Base-by-base conservation (phyloP, 2,113 vertebrate genomes). In the Empidonax traillii region DNA sequence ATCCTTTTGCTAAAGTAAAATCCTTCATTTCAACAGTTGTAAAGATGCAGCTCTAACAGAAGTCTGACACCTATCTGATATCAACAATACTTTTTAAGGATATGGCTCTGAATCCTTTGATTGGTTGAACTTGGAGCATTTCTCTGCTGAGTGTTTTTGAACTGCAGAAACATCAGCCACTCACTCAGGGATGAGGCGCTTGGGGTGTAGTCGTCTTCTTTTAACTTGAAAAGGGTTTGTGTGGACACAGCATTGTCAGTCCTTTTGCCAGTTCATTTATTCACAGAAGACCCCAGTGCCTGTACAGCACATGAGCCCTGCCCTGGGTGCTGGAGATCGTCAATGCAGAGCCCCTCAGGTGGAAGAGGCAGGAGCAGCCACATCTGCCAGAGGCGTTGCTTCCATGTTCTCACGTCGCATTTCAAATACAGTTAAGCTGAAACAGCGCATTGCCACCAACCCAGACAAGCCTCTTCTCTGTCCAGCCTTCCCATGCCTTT, bases 261-360 rank as follows among this genome's bases (percentile, higher is more conserved):
- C 10, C 10, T 0, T 79, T 56, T 1, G 1, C 30, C 2, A 1
- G 27, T 24, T 66, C 37, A 9, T 66, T 41, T 77, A 16, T 15
- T 49, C 2, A 0, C 39, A 41, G 52, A n/a, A 67, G 69, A 14
- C 19, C 27, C 6, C 23, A 16, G 55, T 0, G 1, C 43, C 25
- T 21, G 6, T 6, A 7, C 14, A 9, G 1, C 11, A 18, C 9
- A 1, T 3, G 2, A 61, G 44, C 31, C 24, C 5, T 68, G 19
- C 63, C 44, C 7, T 6, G 53, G 52, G 30, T 0, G 0, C 6
- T 41, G 69, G 43, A 46, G 27, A 9, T 20, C 12, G 8, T 2
- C 23, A 35, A 4, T 52, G 24, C 4, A 1, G 30, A 4, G 21
- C 30, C 30, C 8, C 35, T 69, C 12, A 12, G 43, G 31, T 20